phyloP scores from a whole-genome alignment of 2,888 invertebrate genomes.

The Epiblema foenella region DNA sequence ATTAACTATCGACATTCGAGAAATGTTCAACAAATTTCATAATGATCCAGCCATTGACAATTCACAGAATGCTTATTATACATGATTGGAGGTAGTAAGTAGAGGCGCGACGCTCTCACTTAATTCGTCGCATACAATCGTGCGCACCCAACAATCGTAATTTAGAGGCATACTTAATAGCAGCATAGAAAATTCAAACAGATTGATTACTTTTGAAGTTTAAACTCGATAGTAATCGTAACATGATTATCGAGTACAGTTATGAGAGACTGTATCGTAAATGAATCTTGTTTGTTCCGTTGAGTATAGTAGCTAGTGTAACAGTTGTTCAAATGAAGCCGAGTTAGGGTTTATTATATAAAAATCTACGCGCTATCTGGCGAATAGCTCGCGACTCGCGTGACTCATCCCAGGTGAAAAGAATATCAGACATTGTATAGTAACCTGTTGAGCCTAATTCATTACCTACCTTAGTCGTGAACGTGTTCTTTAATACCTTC shows the following conservation, averaged over 20 bases:
- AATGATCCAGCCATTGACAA: constrained; percentile 19
- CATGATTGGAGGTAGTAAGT: constrained; percentile 6
- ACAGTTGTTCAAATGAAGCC: constrained; percentile 67
- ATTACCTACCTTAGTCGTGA: constrained; percentile 21
- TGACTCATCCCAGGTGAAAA: constrained; percentile 54
- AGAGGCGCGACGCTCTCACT: constrained; percentile 31
- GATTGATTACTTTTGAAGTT: constrained; percentile 36
- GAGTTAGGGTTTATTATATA: constrained; percentile 56
- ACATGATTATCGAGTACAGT: constrained; percentile 37
- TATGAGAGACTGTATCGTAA: constrained; percentile 33
- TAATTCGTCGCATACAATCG: constrained; percentile 26
- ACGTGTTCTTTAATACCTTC: constrained; percentile 20
- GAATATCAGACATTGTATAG: constrained; percentile 42
- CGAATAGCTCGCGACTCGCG: constrained; percentile 53
- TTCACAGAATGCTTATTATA: constrained; percentile 33
- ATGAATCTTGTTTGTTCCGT: constrained; percentile 35
- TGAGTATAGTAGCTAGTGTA: constrained; percentile 20
- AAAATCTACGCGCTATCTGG: constrained; percentile 56
- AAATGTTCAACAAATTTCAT: constrained; percentile 18
- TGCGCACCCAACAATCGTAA: constrained; percentile 31
- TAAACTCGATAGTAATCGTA: constrained; percentile 31
- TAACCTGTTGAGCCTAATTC: constrained; percentile 37
- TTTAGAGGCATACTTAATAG: constrained; percentile 28
- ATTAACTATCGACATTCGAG: constrained; percentile 28
- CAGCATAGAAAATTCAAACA: constrained; percentile 27